Conservation (phyloP, 2,113 vertebrate genomes). For the Syngnathus scovelli region DNA sequence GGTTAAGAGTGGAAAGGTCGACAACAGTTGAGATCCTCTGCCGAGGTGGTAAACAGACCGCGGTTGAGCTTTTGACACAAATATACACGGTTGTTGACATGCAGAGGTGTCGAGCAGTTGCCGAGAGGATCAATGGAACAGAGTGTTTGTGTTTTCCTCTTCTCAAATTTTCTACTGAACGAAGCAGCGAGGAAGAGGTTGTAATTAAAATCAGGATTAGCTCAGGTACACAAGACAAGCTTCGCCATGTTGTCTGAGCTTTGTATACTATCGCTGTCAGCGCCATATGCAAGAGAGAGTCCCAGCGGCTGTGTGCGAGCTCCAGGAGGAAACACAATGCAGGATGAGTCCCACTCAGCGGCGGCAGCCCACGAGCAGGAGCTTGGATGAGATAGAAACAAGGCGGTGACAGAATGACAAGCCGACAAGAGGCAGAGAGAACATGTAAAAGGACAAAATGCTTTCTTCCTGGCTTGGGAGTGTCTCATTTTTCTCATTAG, state of each 20-base stretch:
- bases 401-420: slow-evolving; percentile 52
- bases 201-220: slow-evolving; percentile 4
- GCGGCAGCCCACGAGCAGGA: slow-evolving; percentile 50
- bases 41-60: slow-evolving; percentile 49
- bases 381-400: slow-evolving; percentile 56
- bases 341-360: slow-evolving; percentile 40
- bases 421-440: slow-evolving; percentile 56
- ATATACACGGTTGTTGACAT: not conserved
- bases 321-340: slow-evolving; percentile 42
- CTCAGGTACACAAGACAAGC: not conserved
- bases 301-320: slow-evolving; percentile 27
- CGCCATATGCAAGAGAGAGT: slow-evolving; percentile 19
- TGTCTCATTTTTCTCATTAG: slow-evolving; percentile 70
- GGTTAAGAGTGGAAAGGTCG: slow-evolving; percentile 47
- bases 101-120: slow-evolving; percentile 54
- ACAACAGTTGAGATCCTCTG: slow-evolving; percentile 41
- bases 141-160: slow-evolving; percentile 37
- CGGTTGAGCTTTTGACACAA: slow-evolving; percentile 26
- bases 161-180: slow-evolving; percentile 1
- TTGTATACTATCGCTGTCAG: slow-evolving; percentile 21
- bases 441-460: slow-evolving; percentile 65
- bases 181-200: not conserved
- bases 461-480: slow-evolving; percentile 62
- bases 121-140: slow-evolving; percentile 59
- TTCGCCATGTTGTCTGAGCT: slow-evolving; percentile 6